Evolutionary conservation across 1,140 invertebrate genomes (phyloP).

Genomic region (Bradysia coprophila): DNA sequence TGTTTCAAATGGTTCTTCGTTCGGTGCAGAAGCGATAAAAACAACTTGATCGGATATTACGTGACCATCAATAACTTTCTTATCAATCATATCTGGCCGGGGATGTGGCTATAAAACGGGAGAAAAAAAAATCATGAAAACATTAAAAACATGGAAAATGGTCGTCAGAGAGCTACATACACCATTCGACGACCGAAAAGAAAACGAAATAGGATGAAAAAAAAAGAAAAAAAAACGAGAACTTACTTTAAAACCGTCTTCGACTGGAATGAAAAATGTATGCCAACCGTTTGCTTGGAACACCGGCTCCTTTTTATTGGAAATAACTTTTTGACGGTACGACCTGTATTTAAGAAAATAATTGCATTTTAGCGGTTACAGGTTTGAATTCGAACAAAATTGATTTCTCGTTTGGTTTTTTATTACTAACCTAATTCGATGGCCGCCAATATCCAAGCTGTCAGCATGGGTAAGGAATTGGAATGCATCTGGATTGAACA

Average conservation of each 20-base stretch:
- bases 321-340: slow-evolving; percentile 52
- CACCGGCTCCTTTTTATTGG: slow-evolving; percentile 48
- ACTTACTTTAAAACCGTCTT: slow-evolving; percentile 67
- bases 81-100: slow-evolving; percentile 51
- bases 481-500: slow-evolving; percentile 61
- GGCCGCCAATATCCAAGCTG: slow-evolving; percentile 43
- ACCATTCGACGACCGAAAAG: too few species aligned
- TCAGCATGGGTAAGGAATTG: slow-evolving; percentile 58
- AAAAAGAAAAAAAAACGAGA: slow-evolving; percentile 1
- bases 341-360: slow-evolving; percentile 31
- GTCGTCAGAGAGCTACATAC: background rate
- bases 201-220: too few species aligned
- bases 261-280: slow-evolving; percentile 81
- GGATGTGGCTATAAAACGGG: slow-evolving; percentile 31
- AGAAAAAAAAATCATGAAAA: slow-evolving; percentile 7
- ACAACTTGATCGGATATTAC: slow-evolving; percentile 73
- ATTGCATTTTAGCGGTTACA: background rate
- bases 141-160: slow-evolving; percentile 2
- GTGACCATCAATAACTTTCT: slow-evolving; percentile 74
- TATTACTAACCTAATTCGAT: slow-evolving; percentile 42
- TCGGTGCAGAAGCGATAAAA: slow-evolving; percentile 61
- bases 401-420: too few species aligned
- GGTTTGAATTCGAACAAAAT: background rate
- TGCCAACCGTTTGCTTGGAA: slow-evolving; percentile 56
- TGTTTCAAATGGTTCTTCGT: slow-evolving; percentile 50